Percentiles rank a stretch among this genome's conserved stretches.
phyloP scores from a whole-genome alignment of 2,888 invertebrate species.

The Athetis lepigone region DNA sequence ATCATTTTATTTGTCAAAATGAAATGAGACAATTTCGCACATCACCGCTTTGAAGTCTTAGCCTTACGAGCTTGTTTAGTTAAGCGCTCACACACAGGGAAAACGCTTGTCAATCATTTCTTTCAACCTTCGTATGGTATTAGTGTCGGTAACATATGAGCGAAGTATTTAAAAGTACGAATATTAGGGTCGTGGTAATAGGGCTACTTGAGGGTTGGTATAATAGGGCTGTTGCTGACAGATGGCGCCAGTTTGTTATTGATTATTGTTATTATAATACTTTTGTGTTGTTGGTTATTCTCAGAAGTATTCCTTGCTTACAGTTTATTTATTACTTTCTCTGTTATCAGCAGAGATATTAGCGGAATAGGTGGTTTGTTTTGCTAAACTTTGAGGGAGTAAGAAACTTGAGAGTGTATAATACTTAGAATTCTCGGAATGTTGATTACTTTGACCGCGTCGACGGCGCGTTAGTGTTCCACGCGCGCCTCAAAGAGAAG shows the following conservation, averaged over 20 bases:
- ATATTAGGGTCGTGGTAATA: conserved; percentile 15
- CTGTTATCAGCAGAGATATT: too few species aligned
- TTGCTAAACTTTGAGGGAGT: too few species aligned
- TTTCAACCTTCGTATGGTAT: neutral
- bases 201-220: neutral
- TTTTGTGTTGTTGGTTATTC: neutral
- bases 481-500: too few species aligned
- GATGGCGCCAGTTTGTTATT: conserved; percentile 1
- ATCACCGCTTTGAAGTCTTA: too few species aligned
- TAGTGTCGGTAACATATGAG: conserved; percentile 10
- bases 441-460: too few species aligned
- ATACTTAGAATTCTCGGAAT: too few species aligned
- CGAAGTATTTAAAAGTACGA: conserved; percentile 6
- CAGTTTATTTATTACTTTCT: too few species aligned
- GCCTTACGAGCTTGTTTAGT: neutral
- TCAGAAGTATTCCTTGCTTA: neutral
- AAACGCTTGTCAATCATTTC: conserved; percentile 4
- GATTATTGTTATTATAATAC: neutral
- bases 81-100: neutral
- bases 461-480: too few species aligned
- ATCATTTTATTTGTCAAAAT: too few species aligned
- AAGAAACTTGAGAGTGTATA: too few species aligned
- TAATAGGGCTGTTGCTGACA: neutral
- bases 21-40: too few species aligned
- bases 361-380: too few species aligned